Conservation (phyloP, 2,113 vertebrate genomes). For the Zosterops pallidus region DNA sequence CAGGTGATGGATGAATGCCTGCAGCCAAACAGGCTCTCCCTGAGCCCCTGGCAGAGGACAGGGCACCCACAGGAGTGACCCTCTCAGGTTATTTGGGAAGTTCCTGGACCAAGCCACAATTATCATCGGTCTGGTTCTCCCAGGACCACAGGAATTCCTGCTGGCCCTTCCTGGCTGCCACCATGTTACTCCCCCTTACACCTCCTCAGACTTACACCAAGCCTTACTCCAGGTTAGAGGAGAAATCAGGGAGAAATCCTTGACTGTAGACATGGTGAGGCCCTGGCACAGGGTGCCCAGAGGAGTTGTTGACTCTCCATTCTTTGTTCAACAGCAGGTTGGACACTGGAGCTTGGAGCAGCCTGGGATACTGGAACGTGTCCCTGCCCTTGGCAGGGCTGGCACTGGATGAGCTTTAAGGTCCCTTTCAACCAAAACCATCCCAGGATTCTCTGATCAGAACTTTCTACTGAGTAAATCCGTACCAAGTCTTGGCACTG, state of each 20-base stretch:
- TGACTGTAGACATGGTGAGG: background rate
- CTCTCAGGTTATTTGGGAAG: background rate
- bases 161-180: background rate
- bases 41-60: background rate
- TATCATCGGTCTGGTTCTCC: background rate
- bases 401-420: no score
- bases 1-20: no score
- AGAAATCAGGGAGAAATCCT: background rate
- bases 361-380: no score
- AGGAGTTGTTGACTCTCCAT: no score
- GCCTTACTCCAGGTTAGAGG: background rate
- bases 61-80: fast-evolving
- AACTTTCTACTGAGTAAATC: no score
- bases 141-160: no score
- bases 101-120: background rate
- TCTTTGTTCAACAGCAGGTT: no score
- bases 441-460: background rate
- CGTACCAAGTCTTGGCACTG: fast-evolving
- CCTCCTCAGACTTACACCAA: background rate
- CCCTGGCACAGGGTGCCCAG: background rate
- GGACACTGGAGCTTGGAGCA: no score
- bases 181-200: fast-evolving
- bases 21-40: background rate
- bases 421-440: background rate
- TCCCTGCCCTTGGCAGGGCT: no score